Percentiles rank a stretch among this genome's conserved stretches.
Conservation (phyloP, 2,113 vertebrate species). For the Okapia johnstoni region DNA sequence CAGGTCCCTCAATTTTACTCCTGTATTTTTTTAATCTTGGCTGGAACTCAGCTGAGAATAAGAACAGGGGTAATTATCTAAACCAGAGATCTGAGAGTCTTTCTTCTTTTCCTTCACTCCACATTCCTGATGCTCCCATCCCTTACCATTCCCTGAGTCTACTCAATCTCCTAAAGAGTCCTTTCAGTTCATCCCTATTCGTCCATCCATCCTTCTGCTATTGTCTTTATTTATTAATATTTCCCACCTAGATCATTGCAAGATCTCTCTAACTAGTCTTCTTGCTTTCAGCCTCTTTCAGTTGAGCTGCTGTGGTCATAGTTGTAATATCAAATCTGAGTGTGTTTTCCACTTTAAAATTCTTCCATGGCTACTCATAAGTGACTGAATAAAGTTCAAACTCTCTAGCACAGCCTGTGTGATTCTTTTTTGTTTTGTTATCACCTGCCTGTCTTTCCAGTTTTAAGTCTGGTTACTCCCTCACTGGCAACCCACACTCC, state of each 20-base stretch:
- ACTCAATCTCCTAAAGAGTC: neutral
- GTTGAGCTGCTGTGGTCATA: neutral
- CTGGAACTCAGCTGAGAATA: neutral
- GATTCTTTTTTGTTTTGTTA: slow-evolving; percentile 36
- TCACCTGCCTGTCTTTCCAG: slow-evolving; percentile 48
- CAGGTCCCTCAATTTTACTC: neutral
- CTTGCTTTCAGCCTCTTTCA: neutral
- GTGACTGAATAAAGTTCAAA: slow-evolving; percentile 3
- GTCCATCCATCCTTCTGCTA: neutral
- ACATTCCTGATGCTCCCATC: neutral
- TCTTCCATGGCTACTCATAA: neutral
- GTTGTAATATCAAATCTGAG: neutral
- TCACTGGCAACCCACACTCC: slow-evolving; percentile 14
- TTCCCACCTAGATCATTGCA: neutral
- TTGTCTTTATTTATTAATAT: neutral
- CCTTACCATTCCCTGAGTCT: neutral
- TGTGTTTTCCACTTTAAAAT: slow-evolving; percentile 13
- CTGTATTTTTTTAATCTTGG: neutral
- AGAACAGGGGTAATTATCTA: neutral
- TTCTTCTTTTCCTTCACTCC: neutral
- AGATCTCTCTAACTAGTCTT: slow-evolving; percentile 5
- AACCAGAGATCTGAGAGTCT: neutral
- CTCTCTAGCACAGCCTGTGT: neutral
- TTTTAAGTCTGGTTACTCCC: slow-evolving; percentile 35
- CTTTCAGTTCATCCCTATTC: neutral